These are phyloP conservation scores for Caenorhabditis parvicauda DNA, from an alignment of 2,888 invertebrate genomes.

Conservation along the genomic window DNA sequence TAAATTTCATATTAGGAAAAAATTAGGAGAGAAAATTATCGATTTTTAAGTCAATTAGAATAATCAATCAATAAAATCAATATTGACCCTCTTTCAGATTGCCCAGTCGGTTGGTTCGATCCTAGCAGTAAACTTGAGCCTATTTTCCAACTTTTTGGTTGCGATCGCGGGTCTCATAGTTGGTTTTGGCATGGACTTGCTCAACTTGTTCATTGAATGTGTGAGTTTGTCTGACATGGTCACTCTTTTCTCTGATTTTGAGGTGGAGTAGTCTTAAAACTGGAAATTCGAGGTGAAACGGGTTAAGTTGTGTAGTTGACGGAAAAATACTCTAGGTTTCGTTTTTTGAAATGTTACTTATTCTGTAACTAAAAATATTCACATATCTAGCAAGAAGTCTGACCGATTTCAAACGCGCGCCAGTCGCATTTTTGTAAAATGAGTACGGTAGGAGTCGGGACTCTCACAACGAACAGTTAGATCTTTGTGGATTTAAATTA, in stretches of 20 bases:
- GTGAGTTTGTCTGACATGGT: slow-evolving; percentile 24
- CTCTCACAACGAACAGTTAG: too few relatives aligned
- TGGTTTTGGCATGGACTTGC: slow-evolving; percentile 60
- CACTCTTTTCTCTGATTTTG: background rate
- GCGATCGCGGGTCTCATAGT: slow-evolving; percentile 54
- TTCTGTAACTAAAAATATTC: background rate
- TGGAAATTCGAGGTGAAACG: too few relatives aligned
- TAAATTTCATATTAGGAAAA: too few relatives aligned
- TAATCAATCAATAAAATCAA: background rate
- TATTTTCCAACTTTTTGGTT: slow-evolving; percentile 48
- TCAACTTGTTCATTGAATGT: slow-evolving; percentile 59
- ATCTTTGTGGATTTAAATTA: too few relatives aligned
- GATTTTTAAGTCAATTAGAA: too few relatives aligned
- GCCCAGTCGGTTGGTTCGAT: slow-evolving; percentile 56
- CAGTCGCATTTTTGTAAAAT: too few relatives aligned
- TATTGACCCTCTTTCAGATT: slow-evolving; percentile 42
- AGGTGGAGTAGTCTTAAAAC: too few relatives aligned
- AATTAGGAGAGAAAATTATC: too few relatives aligned
- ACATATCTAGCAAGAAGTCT: background rate
- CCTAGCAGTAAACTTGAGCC: slow-evolving; percentile 49
- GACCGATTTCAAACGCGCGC: too few relatives aligned
- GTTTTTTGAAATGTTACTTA: background rate
- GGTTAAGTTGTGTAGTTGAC: too few relatives aligned
- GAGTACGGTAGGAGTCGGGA: too few relatives aligned
- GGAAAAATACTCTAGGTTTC: too few relatives aligned